phyloP scores from a whole-genome alignment of 2,888 invertebrate species.

The Idaea straminata region DNA sequence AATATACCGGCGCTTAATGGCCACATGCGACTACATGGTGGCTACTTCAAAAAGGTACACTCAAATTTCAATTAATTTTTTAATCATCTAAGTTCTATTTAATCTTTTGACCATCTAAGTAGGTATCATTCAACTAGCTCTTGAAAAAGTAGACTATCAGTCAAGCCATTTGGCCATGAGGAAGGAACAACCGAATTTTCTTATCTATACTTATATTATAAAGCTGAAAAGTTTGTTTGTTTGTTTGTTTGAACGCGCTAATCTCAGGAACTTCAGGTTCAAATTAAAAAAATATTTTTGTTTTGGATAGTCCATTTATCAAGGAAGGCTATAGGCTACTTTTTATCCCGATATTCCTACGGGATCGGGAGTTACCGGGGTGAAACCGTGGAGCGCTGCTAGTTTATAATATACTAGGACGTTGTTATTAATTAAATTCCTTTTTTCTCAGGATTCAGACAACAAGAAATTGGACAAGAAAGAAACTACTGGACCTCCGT shows the following conservation, averaged over 20 bases:
- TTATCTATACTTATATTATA: neutral
- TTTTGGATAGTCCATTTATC: no score
- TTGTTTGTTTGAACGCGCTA: no score
- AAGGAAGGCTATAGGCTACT: no score
- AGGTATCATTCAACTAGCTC: no score
- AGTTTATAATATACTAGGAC: neutral
- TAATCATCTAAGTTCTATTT: neutral
- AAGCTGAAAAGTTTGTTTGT: no score
- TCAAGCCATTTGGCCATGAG: no score
- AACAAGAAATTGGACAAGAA: slow-evolving; percentile 92
- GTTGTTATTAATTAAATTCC: neutral
- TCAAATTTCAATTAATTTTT: slow-evolving; percentile 8
- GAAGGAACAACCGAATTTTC: neutral
- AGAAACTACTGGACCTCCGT: slow-evolving; percentile 89
- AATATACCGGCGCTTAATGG: slow-evolving; percentile 98
- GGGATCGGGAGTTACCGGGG: no score
- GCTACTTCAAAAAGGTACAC: slow-evolving; percentile 94
- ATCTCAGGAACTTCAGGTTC: no score
- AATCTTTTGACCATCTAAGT: neutral
- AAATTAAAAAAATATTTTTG: no score
- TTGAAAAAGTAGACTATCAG: no score
- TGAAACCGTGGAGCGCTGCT: no score
- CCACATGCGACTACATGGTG: slow-evolving; percentile 98
- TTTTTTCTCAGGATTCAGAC: slow-evolving; percentile 84
- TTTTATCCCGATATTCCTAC: no score